A percentile compares a stretch with the other conserved stretches of the same genome.
These are phyloP conservation scores for Podilymbus podiceps DNA, from an alignment of 2,113 vertebrate species.

Conservation along the genomic window DNA sequence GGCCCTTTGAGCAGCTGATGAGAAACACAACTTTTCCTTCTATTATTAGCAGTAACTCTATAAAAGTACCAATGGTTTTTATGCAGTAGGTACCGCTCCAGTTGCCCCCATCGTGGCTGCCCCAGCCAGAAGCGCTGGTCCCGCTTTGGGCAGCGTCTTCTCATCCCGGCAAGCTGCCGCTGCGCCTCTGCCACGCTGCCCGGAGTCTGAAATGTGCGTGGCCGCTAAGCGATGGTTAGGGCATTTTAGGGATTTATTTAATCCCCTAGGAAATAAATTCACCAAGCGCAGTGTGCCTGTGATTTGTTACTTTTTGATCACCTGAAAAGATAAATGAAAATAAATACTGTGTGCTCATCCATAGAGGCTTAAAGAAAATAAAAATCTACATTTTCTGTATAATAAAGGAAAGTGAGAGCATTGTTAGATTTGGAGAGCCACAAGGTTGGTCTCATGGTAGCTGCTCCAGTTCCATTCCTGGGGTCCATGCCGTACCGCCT, in stretches of 20 bases:
- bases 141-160: not conserved
- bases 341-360: not conserved
- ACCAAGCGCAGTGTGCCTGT: not conserved
- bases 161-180: not conserved
- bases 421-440: not conserved
- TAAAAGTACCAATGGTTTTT: not conserved
- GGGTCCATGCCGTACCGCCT: not conserved
- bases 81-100: no score
- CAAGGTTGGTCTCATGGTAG: accelerated
- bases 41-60: not conserved
- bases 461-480: accelerated
- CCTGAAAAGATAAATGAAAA: not conserved
- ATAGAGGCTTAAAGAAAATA: not conserved
- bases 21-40: not conserved
- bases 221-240: not conserved
- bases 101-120: accelerated
- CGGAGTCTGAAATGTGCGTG: accelerated
- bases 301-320: not conserved
- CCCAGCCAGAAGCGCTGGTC: not conserved
- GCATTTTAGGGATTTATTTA: not conserved
- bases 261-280: not conserved
- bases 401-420: not conserved
- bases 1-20: not conserved
- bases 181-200: not conserved
- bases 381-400: not conserved